phyloP scores from a whole-genome alignment of 2,888 invertebrate species.

The Hofmannophila pseudospretella region DNA sequence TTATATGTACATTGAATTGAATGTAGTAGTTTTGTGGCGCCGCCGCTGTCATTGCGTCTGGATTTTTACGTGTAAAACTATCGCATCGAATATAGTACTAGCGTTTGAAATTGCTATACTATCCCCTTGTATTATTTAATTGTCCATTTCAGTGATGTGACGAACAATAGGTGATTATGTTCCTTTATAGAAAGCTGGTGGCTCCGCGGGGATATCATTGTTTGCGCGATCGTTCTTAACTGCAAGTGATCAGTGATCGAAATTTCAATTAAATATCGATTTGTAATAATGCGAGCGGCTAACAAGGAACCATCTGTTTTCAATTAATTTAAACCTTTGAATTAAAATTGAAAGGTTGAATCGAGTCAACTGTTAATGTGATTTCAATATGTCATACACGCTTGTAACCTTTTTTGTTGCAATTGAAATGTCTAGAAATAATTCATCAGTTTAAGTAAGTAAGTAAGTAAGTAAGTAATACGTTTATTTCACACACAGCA shows the following conservation, averaged over 20 bases:
- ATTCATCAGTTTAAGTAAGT: no score
- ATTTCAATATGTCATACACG: slow-evolving; percentile 21
- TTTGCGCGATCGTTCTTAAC: slow-evolving; percentile 47
- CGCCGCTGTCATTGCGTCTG: no score
- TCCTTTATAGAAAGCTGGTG: slow-evolving; percentile 60
- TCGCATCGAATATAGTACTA: no score
- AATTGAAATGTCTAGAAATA: slow-evolving; percentile 7
- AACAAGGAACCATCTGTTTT: slow-evolving; percentile 74
- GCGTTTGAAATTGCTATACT: neutral
- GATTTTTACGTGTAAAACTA: no score
- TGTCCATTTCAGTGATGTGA: slow-evolving; percentile 48
- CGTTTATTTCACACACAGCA: no score
- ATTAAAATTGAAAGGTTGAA: slow-evolving; percentile 35
- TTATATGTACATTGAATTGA: no score
- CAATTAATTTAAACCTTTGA: slow-evolving; percentile 63
- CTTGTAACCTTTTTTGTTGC: slow-evolving; percentile 13
- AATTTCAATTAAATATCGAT: slow-evolving; percentile 69
- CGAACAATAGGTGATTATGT: slow-evolving; percentile 74
- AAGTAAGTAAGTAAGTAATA: no score
- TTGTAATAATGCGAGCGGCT: slow-evolving; percentile 44
- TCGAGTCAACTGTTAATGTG: slow-evolving; percentile 37
- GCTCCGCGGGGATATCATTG: slow-evolving; percentile 66
- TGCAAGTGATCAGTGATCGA: slow-evolving; percentile 48
- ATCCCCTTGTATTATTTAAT: slow-evolving; percentile 37
- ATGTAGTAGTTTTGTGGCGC: no score